Evolutionary conservation across 2,797 vertebrate species (phyloP), one percentile per base, ranked within the genome.

Genomic region (Coregonus suidteri): DNA sequence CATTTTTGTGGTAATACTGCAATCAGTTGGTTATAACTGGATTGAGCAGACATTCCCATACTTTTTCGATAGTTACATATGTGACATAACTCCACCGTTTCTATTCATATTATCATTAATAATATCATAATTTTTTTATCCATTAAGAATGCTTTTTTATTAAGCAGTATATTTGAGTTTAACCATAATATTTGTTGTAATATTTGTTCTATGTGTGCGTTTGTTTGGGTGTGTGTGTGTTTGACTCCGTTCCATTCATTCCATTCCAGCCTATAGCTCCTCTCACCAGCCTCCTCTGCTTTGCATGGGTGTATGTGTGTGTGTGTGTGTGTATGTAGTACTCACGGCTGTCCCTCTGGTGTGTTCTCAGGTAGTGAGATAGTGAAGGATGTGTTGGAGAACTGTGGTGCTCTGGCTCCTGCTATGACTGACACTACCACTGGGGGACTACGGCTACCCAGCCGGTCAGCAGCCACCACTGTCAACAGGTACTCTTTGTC

Each of bases 401-500:
- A 97, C 89, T 96, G 96, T 0, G 96, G 96, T 0, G 95, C 91
- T 34, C 96, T 90, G 14, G 85, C 81, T 34, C 96, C 96, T 6
- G 94, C 95, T n/a, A 96, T 85, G 64, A 96, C 90, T 0, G 95
- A 97, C 71, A 97, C 73, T 1, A 93, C 86, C 0, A 93, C 93
- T 0, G 94, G 93, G 7, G 90, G 75, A 0, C 95, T 95, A 76
- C 94, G 95, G 78, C 91, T 95, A 53, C 96, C 95, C 75, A 95
- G 89, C 14, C 92, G 92, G 81, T 97, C 96, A 1, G 94, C 90
- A 0, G 96, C 95, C 74, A 95, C 83, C 3, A 96, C 95, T 0
- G 93, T 96, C 79, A 97, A 91, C 73, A 95, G 88, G 85, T 97
- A 97, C 75, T 97, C 96, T 79, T 89, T 91, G 82, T 95, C 93